Base-by-base conservation (phyloP, 2,888 invertebrate species). In the Eupithecia subumbrata region DNA sequence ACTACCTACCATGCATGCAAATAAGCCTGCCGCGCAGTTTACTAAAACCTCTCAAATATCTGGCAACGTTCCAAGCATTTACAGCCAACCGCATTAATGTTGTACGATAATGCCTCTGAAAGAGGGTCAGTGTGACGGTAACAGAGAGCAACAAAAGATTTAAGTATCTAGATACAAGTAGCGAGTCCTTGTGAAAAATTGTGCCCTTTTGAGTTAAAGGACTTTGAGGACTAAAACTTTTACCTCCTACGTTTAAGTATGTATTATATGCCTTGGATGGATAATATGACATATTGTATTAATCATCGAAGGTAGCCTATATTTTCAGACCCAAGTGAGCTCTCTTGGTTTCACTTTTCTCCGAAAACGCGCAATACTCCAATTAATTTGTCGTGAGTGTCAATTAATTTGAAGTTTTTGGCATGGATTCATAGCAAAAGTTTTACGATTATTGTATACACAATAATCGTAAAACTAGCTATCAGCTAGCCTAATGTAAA, bases 1-100 rank as follows among this genome's bases (percentile, higher is more conserved):
- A 52, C 52, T 52, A 40, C 18, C 18, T 48, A 48, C 18, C 48
- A 66, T 66, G 67, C 12, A 67, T 37, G 8, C n/a, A 9, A 37
- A 37, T 40, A 67, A 22, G 11, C 67, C 67, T n/a, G 14, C 43
- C 43, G 37, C 67, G 67, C 67, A 67, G 66, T 66, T 34, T 2
- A 34, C 34, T 37, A 37, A 66, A 34, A 43, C 43, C 67, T 43
- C 11, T 3, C 22, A 40, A 40, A 67, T 67, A 40, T 67, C 40
- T 67, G 67, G 67, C 67, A 40, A 40, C 67, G n/a, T 22, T 18
- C 67, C 67, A 67, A 67, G 66, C 16, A 40, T 67, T 67, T 22
- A 66, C 64, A 66, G 40, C 40, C 22, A 22, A 40, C 67, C 67
- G 22, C 67, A 67, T 67, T 43, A 40, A 43, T 67, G 22, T 22